Evolutionary conservation across 2,113 vertebrate genomes (phyloP), one percentile per base, ranked within the genome.

Genomic region (Mus pahari): DNA sequence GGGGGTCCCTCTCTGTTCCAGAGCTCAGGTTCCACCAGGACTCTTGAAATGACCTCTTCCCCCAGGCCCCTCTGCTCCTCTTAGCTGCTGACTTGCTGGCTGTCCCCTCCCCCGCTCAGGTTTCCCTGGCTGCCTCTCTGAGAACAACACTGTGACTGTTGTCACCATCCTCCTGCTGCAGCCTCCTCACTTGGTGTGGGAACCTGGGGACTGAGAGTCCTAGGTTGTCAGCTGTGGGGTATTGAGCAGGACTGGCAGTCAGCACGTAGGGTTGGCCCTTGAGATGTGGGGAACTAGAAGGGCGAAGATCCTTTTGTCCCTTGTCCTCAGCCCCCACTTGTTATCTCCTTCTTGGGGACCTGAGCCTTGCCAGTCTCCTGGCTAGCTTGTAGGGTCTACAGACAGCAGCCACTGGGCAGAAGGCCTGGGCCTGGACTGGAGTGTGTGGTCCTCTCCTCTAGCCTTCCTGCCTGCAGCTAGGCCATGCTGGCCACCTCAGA

Each of bases 221-320:
- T 33, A 20, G n/a, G 19, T 12, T 8, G 0, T 36, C 0, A 0
- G 39, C 31, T 66, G 4, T 0, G 0, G 0, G 5, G 26, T 58
- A 48, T 28, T 7, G 17, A 88, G 70, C 17, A 4, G 64, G 64
- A 66, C 64, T 28, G 64, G 71, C 2, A 13, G 26, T 68, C 1
- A 68, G 45, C 22, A 2, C 12, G 3, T 16, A 13, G 19, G 50
- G 7, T 24, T 20, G 36, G 60, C 36, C 20, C 17, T 50, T 14
- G 33, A 60, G 39, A 13, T n/a, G 13, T 1, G 3, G 91, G 4
- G 45, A 36, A 45, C 53, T 19, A 7, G 1, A 31, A 26, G 55
- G 22, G 39, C 19, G 26, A 4, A 4, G 42, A 45, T 5, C 3
- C 68, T 64, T 28, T 4, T 62, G 58, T 45, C 17, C 22, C 5